phyloP scores from a whole-genome alignment of 2,113 vertebrate genomes.

The Callaeas wilsoni region DNA sequence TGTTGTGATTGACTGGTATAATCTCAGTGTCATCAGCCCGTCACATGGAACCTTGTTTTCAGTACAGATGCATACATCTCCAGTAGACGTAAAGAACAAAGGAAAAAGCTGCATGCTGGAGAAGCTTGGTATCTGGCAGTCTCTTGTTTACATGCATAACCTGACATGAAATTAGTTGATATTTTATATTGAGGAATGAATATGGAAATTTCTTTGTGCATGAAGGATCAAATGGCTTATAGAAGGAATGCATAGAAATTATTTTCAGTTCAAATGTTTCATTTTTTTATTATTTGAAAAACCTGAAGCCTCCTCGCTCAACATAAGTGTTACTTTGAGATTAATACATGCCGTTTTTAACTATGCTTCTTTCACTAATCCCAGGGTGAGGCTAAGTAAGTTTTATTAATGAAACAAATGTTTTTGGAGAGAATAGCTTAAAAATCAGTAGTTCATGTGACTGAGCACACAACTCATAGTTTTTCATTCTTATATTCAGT shows the following conservation, averaged over 20 bases:
- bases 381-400: not conserved
- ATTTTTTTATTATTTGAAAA: not conserved
- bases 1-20: not conserved
- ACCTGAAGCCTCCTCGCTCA: not conserved
- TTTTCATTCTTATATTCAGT: slow-evolving; percentile 76
- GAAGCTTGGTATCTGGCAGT: not conserved
- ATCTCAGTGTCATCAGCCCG: not conserved
- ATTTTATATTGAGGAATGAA: not conserved
- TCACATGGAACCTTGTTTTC: not conserved
- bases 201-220: not conserved
- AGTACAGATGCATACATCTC: not conserved
- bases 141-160: not conserved
- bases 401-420: slow-evolving; percentile 49
- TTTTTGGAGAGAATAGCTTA: slow-evolving; percentile 72
- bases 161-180: not conserved
- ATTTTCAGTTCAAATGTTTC: not conserved
- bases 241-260: not conserved
- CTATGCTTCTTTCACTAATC: slow-evolving; percentile 21
- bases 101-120: not conserved
- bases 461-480: slow-evolving; percentile 66
- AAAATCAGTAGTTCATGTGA: slow-evolving; percentile 46
- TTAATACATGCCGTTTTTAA: slow-evolving; percentile 14
- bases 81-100: not conserved
- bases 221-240: not conserved
- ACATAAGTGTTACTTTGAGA: slow-evolving; percentile 8